These are phyloP conservation scores for Pituophis catenifer DNA, from an alignment of 2,113 vertebrate species.

Conservation along the genomic window DNA sequence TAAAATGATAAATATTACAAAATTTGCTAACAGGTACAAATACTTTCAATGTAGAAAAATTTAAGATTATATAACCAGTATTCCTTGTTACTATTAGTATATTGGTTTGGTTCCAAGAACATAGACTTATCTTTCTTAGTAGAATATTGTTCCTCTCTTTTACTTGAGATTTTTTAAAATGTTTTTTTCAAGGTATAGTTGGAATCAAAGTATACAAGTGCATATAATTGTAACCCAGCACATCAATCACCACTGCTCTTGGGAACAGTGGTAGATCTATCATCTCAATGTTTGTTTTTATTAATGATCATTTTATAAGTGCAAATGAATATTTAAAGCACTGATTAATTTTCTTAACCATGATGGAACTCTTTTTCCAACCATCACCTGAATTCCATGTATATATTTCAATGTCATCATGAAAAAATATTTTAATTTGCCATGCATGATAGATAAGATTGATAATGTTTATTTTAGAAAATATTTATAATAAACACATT, in stretches of 20 bases:
- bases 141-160: neutral
- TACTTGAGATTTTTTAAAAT: neutral
- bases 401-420: conserved; percentile 16
- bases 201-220: neutral
- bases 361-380: neutral
- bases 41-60: neutral
- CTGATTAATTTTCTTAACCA: conserved; percentile 18
- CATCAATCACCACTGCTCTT: conserved; percentile 13
- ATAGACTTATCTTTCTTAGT: neutral
- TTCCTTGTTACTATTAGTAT: neutral
- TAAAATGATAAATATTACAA: neutral
- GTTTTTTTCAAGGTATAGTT: neutral
- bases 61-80: neutral
- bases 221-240: neutral
- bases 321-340: neutral
- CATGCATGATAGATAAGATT: conserved; percentile 7
- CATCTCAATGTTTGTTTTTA: conserved; percentile 8
- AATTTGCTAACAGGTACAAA: neutral
- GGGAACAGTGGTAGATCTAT: conserved; percentile 4
- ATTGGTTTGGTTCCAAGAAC: neutral
- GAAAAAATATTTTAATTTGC: neutral
- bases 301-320: conserved; percentile 17
- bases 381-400: neutral
- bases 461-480: neutral
- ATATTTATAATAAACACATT: conserved; percentile 1